Base-by-base conservation (phyloP, 2,113 vertebrate species). In the Malurus alboscapulatus region DNA sequence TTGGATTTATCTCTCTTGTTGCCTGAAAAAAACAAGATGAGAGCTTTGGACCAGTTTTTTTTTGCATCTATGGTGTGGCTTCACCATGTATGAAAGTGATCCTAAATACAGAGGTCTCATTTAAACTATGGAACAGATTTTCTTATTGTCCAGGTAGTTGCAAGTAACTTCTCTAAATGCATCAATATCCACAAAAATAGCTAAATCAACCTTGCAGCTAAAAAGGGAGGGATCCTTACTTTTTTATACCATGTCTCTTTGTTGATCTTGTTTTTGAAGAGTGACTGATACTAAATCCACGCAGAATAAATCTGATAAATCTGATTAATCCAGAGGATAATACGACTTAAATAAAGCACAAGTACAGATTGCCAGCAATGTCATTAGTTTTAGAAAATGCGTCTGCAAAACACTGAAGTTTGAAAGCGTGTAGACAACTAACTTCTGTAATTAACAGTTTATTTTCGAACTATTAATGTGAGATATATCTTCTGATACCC, bases 281-380 rank as follows among this genome's bases (percentile, higher is more conserved):
- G 57, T 77, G 44, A 47, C 82, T 75, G 75, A 63, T 61, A 78
- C n/a, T 45, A 94, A 94, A 87, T 90, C 82, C 69, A 53, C 9
- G 2, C 48, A 85, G 59, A 84, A 58, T 88, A 92, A 95, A 92
- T 72, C 83, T 84, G 76, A 89, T 88, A 87, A 96, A 93, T 51
- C 92, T 90, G 92, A 94, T 96, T 93, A 95, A 90, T 92, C 81
- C 85, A 87, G 80, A 63, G 91, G 94, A 84, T 91, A 74, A 89
- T 87, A 12, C 1, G 6, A 87, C 63, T 95, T 96, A 94, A 68
- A 95, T 72, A 90, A 78, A 87, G 38, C 73, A 11, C 63, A 89
- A 90, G 42, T 65, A 38, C 47, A 17, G 80, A 84, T 57, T 87
- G 57, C 57, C 72, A 90, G 67, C 77, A 81, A 51, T 84, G 84